Conservation (phyloP, 2,797 vertebrate species). For the Hybognathus amarus region DNA sequence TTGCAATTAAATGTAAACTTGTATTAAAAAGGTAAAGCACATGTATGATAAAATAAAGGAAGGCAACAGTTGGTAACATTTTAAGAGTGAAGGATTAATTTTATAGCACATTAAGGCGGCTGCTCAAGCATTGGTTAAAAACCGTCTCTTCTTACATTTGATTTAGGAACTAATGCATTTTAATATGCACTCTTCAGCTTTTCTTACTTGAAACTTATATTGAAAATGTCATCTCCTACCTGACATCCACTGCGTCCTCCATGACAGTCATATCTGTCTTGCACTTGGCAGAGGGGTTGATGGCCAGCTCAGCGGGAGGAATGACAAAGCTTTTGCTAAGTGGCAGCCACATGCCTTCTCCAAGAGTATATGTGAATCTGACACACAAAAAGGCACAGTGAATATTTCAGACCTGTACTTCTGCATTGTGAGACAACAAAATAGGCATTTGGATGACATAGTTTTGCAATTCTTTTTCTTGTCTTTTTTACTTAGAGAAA, state of each 20-base stretch:
- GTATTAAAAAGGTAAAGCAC: background rate
- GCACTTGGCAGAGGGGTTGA: slow-evolving; percentile 98
- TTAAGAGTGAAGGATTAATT: background rate
- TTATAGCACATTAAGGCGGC: background rate
- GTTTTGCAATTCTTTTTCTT: background rate
- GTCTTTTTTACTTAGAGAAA: background rate
- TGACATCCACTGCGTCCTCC: slow-evolving; percentile 97
- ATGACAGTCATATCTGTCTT: slow-evolving; percentile 99
- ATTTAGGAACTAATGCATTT: background rate
- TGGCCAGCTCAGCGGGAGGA: slow-evolving; percentile 94
- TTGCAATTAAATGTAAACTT: background rate
- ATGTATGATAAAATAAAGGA: background rate
- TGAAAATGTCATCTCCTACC: slow-evolving; percentile 75
- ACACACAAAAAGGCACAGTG: slow-evolving; percentile 28
- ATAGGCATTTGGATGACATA: slow-evolving; percentile 20
- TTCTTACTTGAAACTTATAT: slow-evolving; percentile 4
- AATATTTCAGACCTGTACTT: background rate
- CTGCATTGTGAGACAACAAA: background rate
- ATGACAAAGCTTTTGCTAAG: slow-evolving; percentile 99
- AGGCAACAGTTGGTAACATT: background rate
- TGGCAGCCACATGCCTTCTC: slow-evolving; percentile 98
- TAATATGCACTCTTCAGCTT: background rate
- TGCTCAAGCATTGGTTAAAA: background rate
- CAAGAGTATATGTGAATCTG: slow-evolving; percentile 97
- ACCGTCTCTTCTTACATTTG: background rate